A percentile compares a stretch with the other conserved stretches of the same genome.
Conservation (phyloP, 2,888 invertebrate genomes). For the Ypsolopha scabrella region DNA sequence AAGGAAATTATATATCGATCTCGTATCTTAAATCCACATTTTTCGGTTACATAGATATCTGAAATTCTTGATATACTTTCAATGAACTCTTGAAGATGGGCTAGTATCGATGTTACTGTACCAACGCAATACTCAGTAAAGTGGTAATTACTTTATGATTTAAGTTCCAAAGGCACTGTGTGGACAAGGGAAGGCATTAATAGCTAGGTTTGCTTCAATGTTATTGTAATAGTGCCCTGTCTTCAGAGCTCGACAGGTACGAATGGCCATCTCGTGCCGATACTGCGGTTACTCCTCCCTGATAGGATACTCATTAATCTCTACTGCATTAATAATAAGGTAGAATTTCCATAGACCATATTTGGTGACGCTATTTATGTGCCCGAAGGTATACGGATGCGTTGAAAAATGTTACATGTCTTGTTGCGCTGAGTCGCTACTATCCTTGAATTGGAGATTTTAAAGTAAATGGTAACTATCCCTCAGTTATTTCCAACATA, state of each 20-base stretch:
- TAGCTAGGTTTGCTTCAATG: conserved; percentile 38
- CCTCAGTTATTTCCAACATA: too few relatives aligned
- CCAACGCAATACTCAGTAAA: neutral
- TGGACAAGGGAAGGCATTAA: conserved; percentile 50
- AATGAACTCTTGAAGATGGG: neutral
- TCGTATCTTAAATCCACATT: too few relatives aligned
- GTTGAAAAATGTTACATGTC: too few relatives aligned
- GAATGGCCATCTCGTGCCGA: conserved; percentile 26
- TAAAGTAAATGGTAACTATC: neutral
- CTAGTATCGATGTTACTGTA: conserved; percentile 17
- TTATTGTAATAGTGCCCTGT: conserved; percentile 51
- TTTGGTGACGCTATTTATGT: too few relatives aligned
- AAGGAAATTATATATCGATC: too few relatives aligned
- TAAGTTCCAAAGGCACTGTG: conserved; percentile 37
- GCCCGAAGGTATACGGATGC: too few relatives aligned
- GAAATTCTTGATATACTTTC: neutral
- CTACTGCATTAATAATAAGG: too few relatives aligned
- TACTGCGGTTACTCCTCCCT: neutral
- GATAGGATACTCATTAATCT: neutral
- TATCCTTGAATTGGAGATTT: too few relatives aligned
- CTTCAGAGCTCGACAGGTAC: conserved; percentile 25
- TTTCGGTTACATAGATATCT: neutral
- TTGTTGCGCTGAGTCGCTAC: too few relatives aligned
- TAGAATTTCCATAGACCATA: too few relatives aligned
- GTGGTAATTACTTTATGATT: conserved; percentile 52